Percentiles rank a stretch among this genome's conserved stretches.
Evolutionary conservation across 2,888 invertebrate species (phyloP).

Genomic region (Dryomyza anilis): DNA sequence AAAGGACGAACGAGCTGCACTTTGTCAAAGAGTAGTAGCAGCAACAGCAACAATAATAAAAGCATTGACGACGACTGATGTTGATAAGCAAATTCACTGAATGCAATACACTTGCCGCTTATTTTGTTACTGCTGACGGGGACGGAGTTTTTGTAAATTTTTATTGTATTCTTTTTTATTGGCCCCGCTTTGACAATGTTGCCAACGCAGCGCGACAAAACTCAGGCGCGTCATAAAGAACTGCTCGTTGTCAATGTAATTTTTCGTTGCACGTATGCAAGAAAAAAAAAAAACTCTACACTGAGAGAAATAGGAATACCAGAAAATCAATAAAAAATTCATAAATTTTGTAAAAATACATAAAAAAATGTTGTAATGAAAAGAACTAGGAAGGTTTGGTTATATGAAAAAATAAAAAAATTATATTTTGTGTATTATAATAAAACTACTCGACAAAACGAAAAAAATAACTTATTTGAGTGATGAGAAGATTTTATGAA

Average conservation of each 20-base stretch:
- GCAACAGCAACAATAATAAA: not conserved
- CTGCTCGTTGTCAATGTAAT: constrained; percentile 12
- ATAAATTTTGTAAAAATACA: not conserved
- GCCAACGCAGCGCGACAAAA: constrained; percentile 9
- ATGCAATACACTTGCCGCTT: constrained; percentile 7
- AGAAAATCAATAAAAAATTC: not conserved
- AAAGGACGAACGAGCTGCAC: not conserved
- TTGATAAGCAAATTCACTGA: constrained; percentile 10
- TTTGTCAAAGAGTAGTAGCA: not conserved
- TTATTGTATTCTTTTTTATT: no score
- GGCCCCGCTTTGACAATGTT: not conserved
- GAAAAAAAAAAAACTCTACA: not conserved
- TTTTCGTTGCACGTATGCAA: not conserved
- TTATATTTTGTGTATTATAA: no score
- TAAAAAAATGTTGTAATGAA: no score
- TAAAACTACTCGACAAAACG: no score
- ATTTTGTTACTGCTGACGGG: not conserved
- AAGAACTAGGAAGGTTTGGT: no score
- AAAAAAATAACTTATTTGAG: no score
- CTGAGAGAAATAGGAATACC: not conserved
- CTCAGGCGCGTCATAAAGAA: constrained; percentile 16
- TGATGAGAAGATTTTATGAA: no score
- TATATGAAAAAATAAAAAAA: no score
- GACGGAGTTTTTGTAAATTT: no score
- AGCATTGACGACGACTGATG: not conserved